A percentile compares a stretch with the other conserved stretches of the same genome.
Conservation (phyloP, 2,113 vertebrate genomes). For the Peromyscus polionotus region DNA sequence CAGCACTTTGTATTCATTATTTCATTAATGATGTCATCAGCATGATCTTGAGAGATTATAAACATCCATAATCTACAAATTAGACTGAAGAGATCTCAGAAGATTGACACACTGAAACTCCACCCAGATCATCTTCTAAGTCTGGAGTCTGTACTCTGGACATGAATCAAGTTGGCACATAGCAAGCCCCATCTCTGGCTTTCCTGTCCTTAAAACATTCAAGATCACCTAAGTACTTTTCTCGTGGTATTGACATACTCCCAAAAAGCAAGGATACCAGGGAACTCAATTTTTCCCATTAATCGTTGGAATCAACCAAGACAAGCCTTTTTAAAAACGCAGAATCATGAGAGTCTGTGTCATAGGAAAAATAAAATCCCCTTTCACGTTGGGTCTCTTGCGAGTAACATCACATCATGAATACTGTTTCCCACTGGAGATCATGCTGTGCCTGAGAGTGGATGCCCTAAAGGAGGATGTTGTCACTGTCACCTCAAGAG, state of each 20-base stretch:
- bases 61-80: not conserved
- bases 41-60: not conserved
- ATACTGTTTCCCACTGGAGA: not conserved
- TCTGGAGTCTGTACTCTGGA: not conserved
- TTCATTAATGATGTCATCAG: not conserved
- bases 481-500: constrained; percentile 4
- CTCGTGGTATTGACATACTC: fast-evolving
- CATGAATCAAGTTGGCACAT: not conserved
- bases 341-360: not conserved
- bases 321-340: not conserved
- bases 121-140: not conserved
- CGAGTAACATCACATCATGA: not conserved
- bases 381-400: not conserved
- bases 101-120: not conserved
- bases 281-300: not conserved
- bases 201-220: not conserved
- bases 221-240: not conserved
- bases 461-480: not conserved
- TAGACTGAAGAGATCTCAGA: not conserved
- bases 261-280: not conserved
- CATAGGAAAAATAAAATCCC: not conserved
- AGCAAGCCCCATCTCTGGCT: not conserved
- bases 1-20: not conserved
- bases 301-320: not conserved
- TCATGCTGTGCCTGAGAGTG: not conserved